Base-by-base conservation (phyloP, 1,140 invertebrate genomes). In the Microvelia longipes region DNA sequence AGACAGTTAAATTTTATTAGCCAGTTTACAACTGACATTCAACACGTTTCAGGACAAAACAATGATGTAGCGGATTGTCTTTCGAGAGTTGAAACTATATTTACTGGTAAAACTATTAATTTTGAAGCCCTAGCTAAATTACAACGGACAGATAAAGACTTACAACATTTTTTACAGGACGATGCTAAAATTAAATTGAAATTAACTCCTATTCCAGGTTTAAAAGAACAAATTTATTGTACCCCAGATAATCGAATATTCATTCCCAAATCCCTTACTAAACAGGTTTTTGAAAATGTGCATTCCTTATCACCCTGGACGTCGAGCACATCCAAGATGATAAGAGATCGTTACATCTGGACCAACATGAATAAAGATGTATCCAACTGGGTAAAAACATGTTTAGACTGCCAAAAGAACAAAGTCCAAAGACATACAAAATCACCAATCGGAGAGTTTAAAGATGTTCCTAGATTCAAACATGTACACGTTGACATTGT, bases 401-500 rank as follows among this genome's bases (percentile, higher is more conserved):
- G 72, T 67, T 5, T 74, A 1, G 50, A 24, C 0, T 73, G 70
- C 50, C 71, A 77, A 68, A 25, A 67, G 29, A 63, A 24, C 30
- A 73, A 72, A 68, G 64, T 72, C 29, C 19, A 14, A 25, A 25
- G 67, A 1, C 68, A 73, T 68, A 68, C 62, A 15, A 2, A 27
- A 11, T 14, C 24, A 1, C 26, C 77, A 1, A 2, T 75, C 15
- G 70, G 67, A 24, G 28, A 68, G n/a, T 75, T 78, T 70, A 26
- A 69, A 1, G 72, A 73, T 5, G n/a, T n/a, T n/a, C n/a, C n/a
- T n/a, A 74, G 78, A 0, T 82, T 83, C 68, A 61, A 73, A 1
- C 78, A 82, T 69, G 73, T 84, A 0, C 80, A 85, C 73, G 70
- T 84, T 0, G 83, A 85, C 73, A 75, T 85, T 0, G 74, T 81